A percentile compares a stretch with the other conserved stretches of the same genome.
phyloP scores from a whole-genome alignment of 2,113 vertebrate species.

The Phylloscopus whistleri region DNA sequence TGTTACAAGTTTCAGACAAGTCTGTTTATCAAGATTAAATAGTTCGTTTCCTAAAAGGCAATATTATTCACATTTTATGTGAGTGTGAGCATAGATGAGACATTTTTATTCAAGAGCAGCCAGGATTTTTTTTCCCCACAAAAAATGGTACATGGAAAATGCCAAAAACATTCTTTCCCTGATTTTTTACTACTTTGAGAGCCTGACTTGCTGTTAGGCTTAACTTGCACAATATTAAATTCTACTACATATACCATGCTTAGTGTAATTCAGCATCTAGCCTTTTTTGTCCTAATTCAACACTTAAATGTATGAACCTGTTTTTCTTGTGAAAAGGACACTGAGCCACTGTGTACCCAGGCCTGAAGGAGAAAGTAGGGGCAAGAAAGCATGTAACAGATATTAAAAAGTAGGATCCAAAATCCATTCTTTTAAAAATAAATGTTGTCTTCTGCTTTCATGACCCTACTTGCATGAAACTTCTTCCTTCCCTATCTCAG shows the following conservation, averaged over 20 bases:
- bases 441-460: neutral
- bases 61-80: neutral
- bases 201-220: neutral
- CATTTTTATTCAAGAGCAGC: neutral
- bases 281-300: neutral
- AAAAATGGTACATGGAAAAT: neutral
- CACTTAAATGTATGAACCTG: neutral
- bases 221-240: neutral
- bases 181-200: neutral
- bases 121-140: neutral
- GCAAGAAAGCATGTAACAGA: neutral
- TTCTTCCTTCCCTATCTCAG: neutral
- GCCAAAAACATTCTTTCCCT: neutral
- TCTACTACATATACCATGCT: neutral
- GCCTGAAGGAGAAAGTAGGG: neutral
- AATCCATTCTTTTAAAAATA: neutral
- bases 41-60: conserved; percentile 19
- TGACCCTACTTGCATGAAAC: neutral
- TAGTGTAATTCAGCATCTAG: neutral
- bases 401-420: neutral
- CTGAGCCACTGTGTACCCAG: neutral
- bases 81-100: neutral
- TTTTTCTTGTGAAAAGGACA: neutral
- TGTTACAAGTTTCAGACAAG: neutral
- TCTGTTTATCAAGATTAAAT: conserved; percentile 11